Conservation (phyloP, 64 coral and sea anemone species). For the Platygyra sinensis region DNA sequence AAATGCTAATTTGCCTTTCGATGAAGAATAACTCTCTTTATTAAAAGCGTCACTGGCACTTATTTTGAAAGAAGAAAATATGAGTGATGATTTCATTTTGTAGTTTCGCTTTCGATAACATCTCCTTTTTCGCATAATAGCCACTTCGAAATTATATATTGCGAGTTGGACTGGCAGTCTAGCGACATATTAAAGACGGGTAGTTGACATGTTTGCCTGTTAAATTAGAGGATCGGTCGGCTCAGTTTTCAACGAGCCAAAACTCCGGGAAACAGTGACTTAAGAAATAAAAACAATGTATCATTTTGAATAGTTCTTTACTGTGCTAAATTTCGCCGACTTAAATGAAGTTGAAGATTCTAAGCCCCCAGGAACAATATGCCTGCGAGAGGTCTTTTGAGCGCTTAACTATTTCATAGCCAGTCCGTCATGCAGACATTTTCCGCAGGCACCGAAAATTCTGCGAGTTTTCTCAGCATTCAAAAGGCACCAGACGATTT, state of each 20-base stretch:
- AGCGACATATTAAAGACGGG: conserved; percentile 5
- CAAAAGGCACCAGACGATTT: background rate
- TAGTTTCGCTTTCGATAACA: background rate
- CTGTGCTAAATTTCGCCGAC: conserved; percentile 8
- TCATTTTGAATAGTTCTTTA: conserved; percentile 43
- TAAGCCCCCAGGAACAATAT: conserved; percentile 6
- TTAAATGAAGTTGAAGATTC: conserved; percentile 2
- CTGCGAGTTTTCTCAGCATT: background rate
- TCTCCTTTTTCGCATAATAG: background rate
- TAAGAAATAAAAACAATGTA: conserved; percentile 33
- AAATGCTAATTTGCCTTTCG: background rate
- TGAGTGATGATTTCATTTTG: background rate
- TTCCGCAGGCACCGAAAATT: background rate
- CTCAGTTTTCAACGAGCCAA: background rate
- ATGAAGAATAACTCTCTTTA: conserved; percentile 5
- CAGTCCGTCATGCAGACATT: background rate
- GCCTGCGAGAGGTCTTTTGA: conserved; percentile 27
- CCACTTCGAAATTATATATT: conserved; percentile 37
- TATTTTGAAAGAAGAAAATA: conserved; percentile 5
- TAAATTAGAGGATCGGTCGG: conserved; percentile 42
- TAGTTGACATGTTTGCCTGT: conserved; percentile 13
- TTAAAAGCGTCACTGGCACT: conserved; percentile 13
- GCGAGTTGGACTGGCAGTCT: conserved; percentile 4
- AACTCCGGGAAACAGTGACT: background rate
- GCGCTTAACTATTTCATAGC: conserved; percentile 49